A percentile compares a stretch with the other conserved stretches of the same genome.
phyloP scores from a whole-genome alignment of 2,113 vertebrate genomes.

The Gulo gulo region DNA sequence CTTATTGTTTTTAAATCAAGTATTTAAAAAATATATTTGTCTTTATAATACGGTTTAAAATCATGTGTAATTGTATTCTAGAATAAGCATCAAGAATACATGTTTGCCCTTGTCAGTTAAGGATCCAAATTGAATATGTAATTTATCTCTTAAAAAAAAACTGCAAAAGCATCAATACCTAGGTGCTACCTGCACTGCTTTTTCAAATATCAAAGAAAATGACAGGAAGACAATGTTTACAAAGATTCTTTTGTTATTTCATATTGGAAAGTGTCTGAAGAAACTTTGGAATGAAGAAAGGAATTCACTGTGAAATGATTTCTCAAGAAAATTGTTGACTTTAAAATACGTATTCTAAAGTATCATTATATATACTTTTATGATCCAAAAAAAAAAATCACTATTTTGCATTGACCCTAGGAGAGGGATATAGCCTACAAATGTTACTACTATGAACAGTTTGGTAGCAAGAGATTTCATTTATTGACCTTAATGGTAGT shows the following conservation, averaged over 20 bases:
- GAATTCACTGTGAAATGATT: conserved; percentile 21
- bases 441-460: not conserved
- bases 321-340: not conserved
- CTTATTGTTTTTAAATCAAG: not conserved
- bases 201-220: not conserved
- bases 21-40: not conserved
- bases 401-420: not conserved
- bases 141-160: not conserved
- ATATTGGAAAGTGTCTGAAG: not conserved
- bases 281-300: not conserved
- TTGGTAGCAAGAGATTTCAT: not conserved
- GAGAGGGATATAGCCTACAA: not conserved
- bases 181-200: not conserved
- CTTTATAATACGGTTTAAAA: not conserved
- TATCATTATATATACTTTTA: not conserved
- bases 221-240: not conserved
- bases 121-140: not conserved
- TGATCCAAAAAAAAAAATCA: not conserved
- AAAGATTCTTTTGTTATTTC: not conserved
- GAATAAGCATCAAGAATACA: not conserved
- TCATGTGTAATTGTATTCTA: not conserved
- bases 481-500: not conserved
- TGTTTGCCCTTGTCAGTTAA: not conserved
- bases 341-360: not conserved
- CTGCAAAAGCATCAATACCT: not conserved